Conservation (phyloP, 2,888 invertebrate species). For the Piscicola geometra region DNA sequence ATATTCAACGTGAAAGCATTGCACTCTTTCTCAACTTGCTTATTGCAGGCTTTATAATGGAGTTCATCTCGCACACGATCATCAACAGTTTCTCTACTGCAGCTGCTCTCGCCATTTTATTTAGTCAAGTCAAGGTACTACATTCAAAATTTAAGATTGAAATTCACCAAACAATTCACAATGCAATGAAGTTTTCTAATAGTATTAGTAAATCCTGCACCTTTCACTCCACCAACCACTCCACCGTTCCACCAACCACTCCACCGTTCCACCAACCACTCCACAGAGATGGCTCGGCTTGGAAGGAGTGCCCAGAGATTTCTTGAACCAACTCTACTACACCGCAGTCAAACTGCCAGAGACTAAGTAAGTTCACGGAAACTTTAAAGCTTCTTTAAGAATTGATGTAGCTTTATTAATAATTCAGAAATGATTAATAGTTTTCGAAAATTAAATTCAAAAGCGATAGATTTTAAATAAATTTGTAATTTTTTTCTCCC, state of each 20-base stretch:
- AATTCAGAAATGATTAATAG: too few relatives aligned
- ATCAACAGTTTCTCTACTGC: conserved; percentile 56
- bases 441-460: conserved; percentile 1
- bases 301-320: conserved; percentile 39
- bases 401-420: neutral
- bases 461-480: neutral
- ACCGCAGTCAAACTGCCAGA: conserved; percentile 39
- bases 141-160: conserved; percentile 28
- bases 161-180: too few relatives aligned
- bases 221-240: too few relatives aligned
- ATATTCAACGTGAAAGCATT: too few relatives aligned
- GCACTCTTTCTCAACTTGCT: too few relatives aligned
- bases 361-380: conserved; percentile 39
- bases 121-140: conserved; percentile 39
- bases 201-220: neutral
- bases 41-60: conserved; percentile 53
- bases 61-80: conserved; percentile 55
- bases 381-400: too few relatives aligned
- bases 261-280: too few relatives aligned
- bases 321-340: conserved; percentile 39
- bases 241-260: too few relatives aligned
- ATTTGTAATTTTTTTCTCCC: too few relatives aligned
- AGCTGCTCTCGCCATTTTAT: conserved; percentile 54
- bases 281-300: conserved; percentile 44
- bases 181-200: too few relatives aligned